Evolutionary conservation across 2,113 vertebrate genomes (phyloP).

Genomic region (Lepisosteus oculatus): DNA sequence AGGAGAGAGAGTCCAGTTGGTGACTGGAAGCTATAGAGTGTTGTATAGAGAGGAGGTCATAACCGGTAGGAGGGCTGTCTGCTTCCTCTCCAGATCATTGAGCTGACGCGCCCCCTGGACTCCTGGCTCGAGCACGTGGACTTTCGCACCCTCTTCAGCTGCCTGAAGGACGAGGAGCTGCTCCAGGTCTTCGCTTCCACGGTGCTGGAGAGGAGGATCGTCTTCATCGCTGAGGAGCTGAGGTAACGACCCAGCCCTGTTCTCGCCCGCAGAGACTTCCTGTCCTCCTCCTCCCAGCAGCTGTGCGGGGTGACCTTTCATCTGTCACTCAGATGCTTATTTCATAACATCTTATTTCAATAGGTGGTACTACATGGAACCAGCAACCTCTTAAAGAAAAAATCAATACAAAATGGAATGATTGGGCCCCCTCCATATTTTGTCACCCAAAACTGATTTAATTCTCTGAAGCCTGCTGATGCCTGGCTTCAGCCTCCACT

Average conservation of each 20-base stretch:
- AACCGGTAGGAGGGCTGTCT: neutral
- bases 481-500: no score
- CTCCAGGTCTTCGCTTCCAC: slow-evolving; percentile 82
- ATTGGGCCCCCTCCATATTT: no score
- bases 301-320: slow-evolving; percentile 29
- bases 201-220: slow-evolving; percentile 81
- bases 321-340: no score
- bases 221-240: slow-evolving; percentile 88
- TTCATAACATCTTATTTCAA: no score
- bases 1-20: no score
- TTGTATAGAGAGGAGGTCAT: neutral
- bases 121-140: slow-evolving; percentile 91
- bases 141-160: slow-evolving; percentile 74
- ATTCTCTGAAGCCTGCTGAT: no score
- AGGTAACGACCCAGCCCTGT: slow-evolving; percentile 56
- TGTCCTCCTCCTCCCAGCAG: slow-evolving; percentile 64
- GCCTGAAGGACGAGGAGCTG: slow-evolving; percentile 75
- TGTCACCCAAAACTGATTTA: no score
- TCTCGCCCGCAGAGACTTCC: neutral
- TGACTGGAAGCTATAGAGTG: no score
- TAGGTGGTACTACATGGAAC: no score
- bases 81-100: slow-evolving; percentile 70
- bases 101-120: slow-evolving; percentile 84
- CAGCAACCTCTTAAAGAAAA: no score
- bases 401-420: no score